Evolutionary conservation across 1,140 invertebrate genomes (phyloP).

Genomic region (Drosophila cardini): DNA sequence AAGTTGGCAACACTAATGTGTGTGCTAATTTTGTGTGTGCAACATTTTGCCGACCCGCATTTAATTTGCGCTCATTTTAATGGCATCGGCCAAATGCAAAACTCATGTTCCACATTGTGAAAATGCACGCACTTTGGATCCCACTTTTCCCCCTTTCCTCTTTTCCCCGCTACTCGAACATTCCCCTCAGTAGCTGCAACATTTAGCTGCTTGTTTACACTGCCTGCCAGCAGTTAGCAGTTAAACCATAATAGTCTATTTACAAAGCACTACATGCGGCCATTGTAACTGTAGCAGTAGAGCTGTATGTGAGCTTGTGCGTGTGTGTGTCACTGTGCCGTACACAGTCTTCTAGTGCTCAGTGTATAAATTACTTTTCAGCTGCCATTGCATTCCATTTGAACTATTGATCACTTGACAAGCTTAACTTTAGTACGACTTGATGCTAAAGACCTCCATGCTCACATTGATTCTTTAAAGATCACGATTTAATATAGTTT

Average conservation of each 20-base stretch:
- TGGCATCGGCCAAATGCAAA: slow-evolving; percentile 72
- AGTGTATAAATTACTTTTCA: slow-evolving; percentile 34
- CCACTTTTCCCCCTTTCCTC: neutral
- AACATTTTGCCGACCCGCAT: slow-evolving; percentile 73
- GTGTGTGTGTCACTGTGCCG: neutral
- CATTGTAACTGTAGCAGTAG: slow-evolving; percentile 7
- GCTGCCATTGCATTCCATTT: neutral
- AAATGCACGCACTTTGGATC: slow-evolving; percentile 70
- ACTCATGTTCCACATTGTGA: slow-evolving; percentile 67
- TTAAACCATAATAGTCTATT: slow-evolving; percentile 23
- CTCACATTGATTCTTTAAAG: neutral
- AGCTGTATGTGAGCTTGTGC: neutral
- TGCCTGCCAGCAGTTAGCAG: slow-evolving; percentile 36
- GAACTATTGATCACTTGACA: slow-evolving; percentile 10
- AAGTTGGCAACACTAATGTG: neutral
- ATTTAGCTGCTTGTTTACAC: slow-evolving; percentile 66
- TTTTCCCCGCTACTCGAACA: neutral
- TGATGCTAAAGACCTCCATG: neutral
- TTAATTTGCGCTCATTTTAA: slow-evolving; percentile 79
- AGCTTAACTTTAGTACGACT: slow-evolving; percentile 3
- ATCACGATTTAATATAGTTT: neutral
- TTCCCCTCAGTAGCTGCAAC: slow-evolving; percentile 21
- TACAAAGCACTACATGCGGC: slow-evolving; percentile 6
- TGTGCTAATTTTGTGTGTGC: slow-evolving; percentile 68
- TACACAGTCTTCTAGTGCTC: slow-evolving; percentile 1